These are phyloP conservation scores for Ptiloglossa arizonensis DNA, from an alignment of 1,140 invertebrate genomes.

Conservation along the genomic window DNA sequence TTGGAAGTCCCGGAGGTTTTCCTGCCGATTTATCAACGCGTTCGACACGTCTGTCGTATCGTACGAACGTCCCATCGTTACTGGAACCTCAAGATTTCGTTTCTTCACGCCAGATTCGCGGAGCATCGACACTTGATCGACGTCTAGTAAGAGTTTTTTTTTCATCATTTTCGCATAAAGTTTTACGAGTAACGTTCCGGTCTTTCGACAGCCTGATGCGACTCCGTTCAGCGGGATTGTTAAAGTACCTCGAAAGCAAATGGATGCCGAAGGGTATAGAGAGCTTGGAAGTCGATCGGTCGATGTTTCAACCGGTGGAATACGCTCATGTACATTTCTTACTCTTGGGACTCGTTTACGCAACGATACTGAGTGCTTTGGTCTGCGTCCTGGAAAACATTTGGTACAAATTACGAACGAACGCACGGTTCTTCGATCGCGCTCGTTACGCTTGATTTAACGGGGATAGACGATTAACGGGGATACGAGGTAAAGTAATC, in stretches of 20 bases:
- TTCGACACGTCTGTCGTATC: constrained; percentile 57
- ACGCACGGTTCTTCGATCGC: not conserved
- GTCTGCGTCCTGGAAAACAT: constrained; percentile 70
- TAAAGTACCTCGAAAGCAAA: constrained; percentile 66
- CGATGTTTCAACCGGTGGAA: constrained; percentile 60
- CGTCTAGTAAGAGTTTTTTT: constrained; percentile 52
- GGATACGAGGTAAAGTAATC: too few relatives aligned
- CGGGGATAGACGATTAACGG: not conserved
- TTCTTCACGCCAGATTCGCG: constrained; percentile 59
- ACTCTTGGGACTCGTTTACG: constrained; percentile 41
- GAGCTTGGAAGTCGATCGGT: constrained; percentile 18
- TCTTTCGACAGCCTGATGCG: constrained; percentile 57
- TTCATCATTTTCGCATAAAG: not conserved
- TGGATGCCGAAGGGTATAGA: constrained; percentile 58
- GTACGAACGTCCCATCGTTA: constrained; percentile 54
- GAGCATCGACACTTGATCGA: constrained; percentile 59
- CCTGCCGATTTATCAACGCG: constrained; percentile 55
- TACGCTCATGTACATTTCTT: constrained; percentile 61
- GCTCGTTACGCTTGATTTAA: not conserved
- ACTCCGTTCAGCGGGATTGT: constrained; percentile 61
- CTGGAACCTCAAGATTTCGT: constrained; percentile 54
- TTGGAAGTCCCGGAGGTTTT: constrained; percentile 66
- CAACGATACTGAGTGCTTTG: constrained; percentile 55
- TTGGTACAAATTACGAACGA: constrained; percentile 47
- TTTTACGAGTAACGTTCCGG: not conserved